Evolutionary conservation across 2,113 vertebrate genomes (phyloP).

Genomic region (Proteles cristata): DNA sequence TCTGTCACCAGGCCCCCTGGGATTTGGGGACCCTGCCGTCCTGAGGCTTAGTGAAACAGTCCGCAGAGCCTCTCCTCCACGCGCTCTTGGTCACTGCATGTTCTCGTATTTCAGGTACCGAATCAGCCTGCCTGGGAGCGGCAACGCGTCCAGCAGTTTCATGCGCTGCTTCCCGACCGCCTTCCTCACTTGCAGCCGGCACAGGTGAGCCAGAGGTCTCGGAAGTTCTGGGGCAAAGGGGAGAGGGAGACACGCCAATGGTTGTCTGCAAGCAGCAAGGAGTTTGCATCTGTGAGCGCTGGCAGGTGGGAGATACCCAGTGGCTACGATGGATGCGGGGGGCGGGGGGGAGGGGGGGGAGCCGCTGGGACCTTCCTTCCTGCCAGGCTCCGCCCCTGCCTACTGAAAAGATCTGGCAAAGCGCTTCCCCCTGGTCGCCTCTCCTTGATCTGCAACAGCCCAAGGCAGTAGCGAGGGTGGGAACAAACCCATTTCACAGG

Average conservation of each 20-base stretch:
- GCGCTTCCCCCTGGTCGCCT: neutral
- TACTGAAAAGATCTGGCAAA: neutral
- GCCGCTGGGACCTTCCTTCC: no score
- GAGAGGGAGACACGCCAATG: neutral
- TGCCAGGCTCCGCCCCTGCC: neutral
- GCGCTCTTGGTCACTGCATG: slow-evolving; percentile 75
- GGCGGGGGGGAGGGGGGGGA: no score
- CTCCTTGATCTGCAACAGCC: neutral
- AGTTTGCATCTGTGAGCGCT: neutral
- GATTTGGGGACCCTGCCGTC: neutral
- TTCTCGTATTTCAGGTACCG: slow-evolving; percentile 90
- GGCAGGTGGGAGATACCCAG: neutral
- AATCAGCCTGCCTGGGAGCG: slow-evolving; percentile 92
- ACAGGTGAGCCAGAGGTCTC: slow-evolving; percentile 93
- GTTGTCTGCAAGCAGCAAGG: fast-evolving
- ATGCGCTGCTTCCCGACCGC: slow-evolving; percentile 90
- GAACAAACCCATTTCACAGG: neutral
- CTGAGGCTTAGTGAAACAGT: neutral
- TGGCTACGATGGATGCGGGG: no score
- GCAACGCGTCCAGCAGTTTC: slow-evolving; percentile 88
- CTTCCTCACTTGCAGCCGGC: slow-evolving; percentile 91
- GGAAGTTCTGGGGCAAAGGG: slow-evolving; percentile 89
- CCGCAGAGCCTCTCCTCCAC: fast-evolving
- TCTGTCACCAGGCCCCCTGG: neutral
- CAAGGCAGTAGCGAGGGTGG: no score